Base-by-base conservation (phyloP, 2,888 invertebrate genomes). In the Rhingia rostrata region DNA sequence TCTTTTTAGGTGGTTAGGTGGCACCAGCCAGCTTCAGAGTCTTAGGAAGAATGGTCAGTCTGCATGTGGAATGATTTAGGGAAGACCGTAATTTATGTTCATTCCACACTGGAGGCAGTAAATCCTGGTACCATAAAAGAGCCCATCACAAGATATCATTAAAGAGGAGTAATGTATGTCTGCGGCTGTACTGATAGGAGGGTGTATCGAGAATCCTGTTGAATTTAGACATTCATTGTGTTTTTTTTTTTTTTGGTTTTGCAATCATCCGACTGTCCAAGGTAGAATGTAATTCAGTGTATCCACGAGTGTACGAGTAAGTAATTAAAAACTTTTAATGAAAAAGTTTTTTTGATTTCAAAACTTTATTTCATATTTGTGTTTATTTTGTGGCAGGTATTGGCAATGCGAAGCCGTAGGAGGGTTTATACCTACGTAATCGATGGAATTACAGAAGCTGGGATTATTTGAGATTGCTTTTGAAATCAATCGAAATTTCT, bases 131-230 rank as follows among this genome's bases (percentile, higher is more conserved):
- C 70, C 75, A 82, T 77, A 77, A 72, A 72, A 54, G 72, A 35
- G 43, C 33, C 78, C 78, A 78, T 78, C 60, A 78, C 82, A 60
- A 69, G 78, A 72, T 72, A 47, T 66, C 72, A 66, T 72, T 78
- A 78, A 78, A 45, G 37, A 43, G 41, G 22, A 41, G 35, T 61
- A 58, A 78, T 82, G 61, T 78, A 32, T 70, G 41, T 45, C 22
- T 22, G 22, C 2, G 22, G 22, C 22, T 22, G 5, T 72, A n/a
- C 43, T 10, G 61, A 37, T 64, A 22, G 22, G 49, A 45, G 58
- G 63, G 51, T 58, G 32, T 53, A 61, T 61, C 45, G 60, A 53
- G 43, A 41, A 43, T 58, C 6, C 51, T 51, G 41, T 22, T 61
- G 60, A n/a, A 43, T 53, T 7, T 41, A 39, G 32, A 22, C 22